phyloP scores from a whole-genome alignment of 2,888 invertebrate genomes.

The Octonoba sinensis region DNA sequence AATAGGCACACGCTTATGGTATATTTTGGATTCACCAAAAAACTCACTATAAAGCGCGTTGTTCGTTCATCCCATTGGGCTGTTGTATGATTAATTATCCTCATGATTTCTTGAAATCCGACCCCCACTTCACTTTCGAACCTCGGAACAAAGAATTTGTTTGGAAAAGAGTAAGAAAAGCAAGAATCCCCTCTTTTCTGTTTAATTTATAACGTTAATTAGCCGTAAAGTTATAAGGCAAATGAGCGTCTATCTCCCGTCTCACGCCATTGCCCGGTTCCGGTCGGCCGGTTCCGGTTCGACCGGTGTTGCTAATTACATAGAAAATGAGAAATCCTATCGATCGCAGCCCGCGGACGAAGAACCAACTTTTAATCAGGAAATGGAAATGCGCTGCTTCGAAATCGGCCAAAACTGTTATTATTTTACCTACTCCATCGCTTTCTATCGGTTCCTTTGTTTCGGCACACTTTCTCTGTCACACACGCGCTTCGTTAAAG shows the following conservation, averaged over 20 bases:
- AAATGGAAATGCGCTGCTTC: conserved; percentile 32
- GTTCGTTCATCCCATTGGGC: no score
- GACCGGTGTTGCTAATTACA: conserved; percentile 61
- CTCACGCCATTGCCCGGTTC: conserved; percentile 62
- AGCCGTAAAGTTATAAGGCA: conserved; percentile 64
- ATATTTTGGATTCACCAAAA: no score
- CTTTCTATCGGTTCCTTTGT: no score
- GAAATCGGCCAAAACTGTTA: no score
- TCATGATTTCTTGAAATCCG: no score
- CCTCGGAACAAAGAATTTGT: not conserved
- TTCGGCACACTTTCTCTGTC: no score
- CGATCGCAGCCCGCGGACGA: conserved; percentile 33
- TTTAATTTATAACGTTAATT: conserved; percentile 64
- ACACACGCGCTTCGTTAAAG: no score
- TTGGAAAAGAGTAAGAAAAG: conserved; percentile 1
- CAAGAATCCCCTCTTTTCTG: conserved; percentile 22
- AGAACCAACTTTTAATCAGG: conserved; percentile 52
- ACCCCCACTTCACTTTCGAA: not conserved
- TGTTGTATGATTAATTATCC: no score
- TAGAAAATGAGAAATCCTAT: conserved; percentile 61
- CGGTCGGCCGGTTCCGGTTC: conserved; percentile 53
- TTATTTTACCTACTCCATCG: no score
- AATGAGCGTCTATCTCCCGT: conserved; percentile 59
- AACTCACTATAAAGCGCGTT: no score
- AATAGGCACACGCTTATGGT: no score